Evolutionary conservation across 2,113 vertebrate genomes (phyloP).

Genomic region (Benitochromis conjunctus): DNA sequence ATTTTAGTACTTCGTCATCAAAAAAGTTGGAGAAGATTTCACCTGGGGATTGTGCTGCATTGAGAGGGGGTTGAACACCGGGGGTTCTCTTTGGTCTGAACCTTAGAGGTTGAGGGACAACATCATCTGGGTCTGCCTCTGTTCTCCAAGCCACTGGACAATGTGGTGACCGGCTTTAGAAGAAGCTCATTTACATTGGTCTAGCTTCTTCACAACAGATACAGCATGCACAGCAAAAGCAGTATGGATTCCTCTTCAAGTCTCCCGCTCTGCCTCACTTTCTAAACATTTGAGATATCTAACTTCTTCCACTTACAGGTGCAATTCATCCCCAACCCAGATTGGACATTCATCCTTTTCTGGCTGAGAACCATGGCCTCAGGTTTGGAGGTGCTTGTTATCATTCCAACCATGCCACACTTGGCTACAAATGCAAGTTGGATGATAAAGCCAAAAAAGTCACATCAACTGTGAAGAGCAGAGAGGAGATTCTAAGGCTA

Average conservation of each 20-base stretch:
- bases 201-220: fast-evolving
- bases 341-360: fast-evolving
- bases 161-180: too few species aligned
- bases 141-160: too few species aligned
- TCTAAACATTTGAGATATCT: fast-evolving
- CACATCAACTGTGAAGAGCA: background rate
- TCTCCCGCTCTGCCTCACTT: background rate
- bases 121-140: too few species aligned
- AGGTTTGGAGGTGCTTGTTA: background rate
- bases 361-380: background rate
- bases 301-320: background rate
- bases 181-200: background rate
- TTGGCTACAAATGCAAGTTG: background rate
- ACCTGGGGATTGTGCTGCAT: too few species aligned
- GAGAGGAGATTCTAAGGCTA: fast-evolving
- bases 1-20: too few species aligned
- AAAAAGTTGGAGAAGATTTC: too few species aligned
- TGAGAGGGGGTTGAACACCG: too few species aligned
- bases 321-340: fast-evolving
- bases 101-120: too few species aligned
- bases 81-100: too few species aligned
- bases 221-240: background rate
- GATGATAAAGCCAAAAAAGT: background rate
- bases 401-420: background rate
- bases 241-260: fast-evolving